phyloP scores from a whole-genome alignment of 2,888 invertebrate genomes.

The Actias luna region DNA sequence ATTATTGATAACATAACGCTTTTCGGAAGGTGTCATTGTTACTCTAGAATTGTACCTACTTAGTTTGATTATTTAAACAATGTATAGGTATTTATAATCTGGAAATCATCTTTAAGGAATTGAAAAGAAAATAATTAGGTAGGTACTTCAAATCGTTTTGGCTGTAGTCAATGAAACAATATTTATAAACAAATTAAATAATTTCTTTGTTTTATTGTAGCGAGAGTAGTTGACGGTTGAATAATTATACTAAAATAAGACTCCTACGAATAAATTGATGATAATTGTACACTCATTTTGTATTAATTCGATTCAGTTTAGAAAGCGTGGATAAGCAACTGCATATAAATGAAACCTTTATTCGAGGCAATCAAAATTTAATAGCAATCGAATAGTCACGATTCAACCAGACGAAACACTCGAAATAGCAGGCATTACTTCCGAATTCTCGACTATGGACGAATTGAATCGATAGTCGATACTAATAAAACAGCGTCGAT shows the following conservation, averaged over 20 bases:
- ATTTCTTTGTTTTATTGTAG: too few species aligned
- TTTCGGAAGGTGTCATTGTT: too few species aligned
- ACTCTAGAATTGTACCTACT: too few species aligned
- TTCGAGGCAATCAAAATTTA: conserved; percentile 66
- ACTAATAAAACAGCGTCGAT: conserved; percentile 78
- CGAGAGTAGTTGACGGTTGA: too few species aligned
- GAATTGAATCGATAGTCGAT: conserved; percentile 75
- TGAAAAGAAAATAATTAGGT: too few species aligned
- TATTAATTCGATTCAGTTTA: conserved; percentile 36
- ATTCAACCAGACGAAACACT: conserved; percentile 62
- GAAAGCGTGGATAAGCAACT: conserved; percentile 42
- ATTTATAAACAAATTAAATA: too few species aligned
- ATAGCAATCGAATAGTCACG: conserved; percentile 70
- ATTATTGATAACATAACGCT: too few species aligned
- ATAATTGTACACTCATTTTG: conserved; percentile 28
- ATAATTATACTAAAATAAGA: not conserved
- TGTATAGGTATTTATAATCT: too few species aligned
- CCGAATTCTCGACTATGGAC: conserved; percentile 67
- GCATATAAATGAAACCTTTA: conserved; percentile 60
- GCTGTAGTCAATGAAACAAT: too few species aligned
- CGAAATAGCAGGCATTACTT: conserved; percentile 68
- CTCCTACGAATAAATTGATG: not conserved
- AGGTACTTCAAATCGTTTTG: too few species aligned
- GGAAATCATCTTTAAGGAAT: too few species aligned
- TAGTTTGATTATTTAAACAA: too few species aligned